These are phyloP conservation scores for Aphidius ervi DNA, from an alignment of 1,140 invertebrate species.

Conservation along the genomic window DNA sequence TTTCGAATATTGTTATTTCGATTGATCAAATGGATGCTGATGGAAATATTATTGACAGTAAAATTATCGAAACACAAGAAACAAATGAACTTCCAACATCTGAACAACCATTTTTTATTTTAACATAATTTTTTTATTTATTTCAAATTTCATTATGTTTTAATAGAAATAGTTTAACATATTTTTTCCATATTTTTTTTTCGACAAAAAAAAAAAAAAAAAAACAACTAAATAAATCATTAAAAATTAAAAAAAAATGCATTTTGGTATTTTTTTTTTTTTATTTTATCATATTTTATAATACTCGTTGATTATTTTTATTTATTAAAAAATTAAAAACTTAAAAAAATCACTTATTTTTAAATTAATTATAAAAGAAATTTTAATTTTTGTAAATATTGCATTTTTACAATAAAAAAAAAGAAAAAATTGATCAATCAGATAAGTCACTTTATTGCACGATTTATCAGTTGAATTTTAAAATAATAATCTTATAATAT, in stretches of 20 bases:
- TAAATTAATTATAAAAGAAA: too few species aligned
- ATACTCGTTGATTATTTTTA: background rate
- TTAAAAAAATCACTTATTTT: background rate
- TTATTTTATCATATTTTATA: background rate
- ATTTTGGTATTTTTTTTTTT: background rate
- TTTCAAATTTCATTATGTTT: too few species aligned
- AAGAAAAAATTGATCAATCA: too few species aligned
- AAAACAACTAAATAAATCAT: too few species aligned
- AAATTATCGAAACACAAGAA: slow-evolving; percentile 50
- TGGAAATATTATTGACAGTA: slow-evolving; percentile 52
- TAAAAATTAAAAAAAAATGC: slow-evolving; percentile 1
- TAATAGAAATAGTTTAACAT: too few species aligned
- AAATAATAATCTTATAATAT: too few species aligned
- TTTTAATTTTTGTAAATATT: too few species aligned
- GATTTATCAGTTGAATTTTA: too few species aligned
- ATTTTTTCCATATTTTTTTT: too few species aligned
- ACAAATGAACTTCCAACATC: slow-evolving; percentile 44
- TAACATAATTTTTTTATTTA: slow-evolving; percentile 22
- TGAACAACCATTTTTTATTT: slow-evolving; percentile 40
- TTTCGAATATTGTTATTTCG: slow-evolving; percentile 52
- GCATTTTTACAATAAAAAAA: too few species aligned
- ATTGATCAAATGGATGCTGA: slow-evolving; percentile 54
- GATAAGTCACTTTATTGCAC: too few species aligned
- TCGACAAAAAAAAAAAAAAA: background rate
- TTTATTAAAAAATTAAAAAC: background rate